These are phyloP conservation scores for Brotula barbata DNA, from an alignment of 2,797 vertebrate genomes.

Conservation along the genomic window DNA sequence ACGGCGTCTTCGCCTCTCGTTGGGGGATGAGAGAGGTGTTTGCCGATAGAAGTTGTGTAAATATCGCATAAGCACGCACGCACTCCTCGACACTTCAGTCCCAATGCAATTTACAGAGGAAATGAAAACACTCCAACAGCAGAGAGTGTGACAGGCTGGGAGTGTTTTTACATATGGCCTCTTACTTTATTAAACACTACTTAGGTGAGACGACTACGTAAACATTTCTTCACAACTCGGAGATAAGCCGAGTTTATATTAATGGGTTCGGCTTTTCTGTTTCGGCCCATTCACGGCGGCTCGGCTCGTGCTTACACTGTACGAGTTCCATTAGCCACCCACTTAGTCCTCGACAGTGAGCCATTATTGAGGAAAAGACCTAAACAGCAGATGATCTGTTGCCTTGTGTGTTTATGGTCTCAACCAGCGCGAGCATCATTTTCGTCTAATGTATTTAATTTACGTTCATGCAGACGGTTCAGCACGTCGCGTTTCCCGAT, in stretches of 20 bases:
- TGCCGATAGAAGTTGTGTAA: constrained; percentile 40
- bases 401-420: constrained; percentile 29
- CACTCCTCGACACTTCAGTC: constrained; percentile 45
- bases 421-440: constrained; percentile 1
- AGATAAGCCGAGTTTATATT: constrained; percentile 35
- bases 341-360: constrained; percentile 11
- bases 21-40: constrained; percentile 52
- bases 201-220: constrained; percentile 56
- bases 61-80: constrained; percentile 24
- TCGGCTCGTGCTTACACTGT: constrained; percentile 1
- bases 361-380: constrained; percentile 6
- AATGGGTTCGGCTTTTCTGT: constrained; percentile 1
- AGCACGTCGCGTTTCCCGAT: constrained; percentile 34
- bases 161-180: constrained; percentile 53
- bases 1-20: constrained; percentile 49
- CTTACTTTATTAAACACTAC: constrained; percentile 53
- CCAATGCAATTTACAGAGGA: constrained; percentile 67
- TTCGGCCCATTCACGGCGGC: constrained; percentile 18
- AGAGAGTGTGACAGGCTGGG: constrained; percentile 48
- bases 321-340: constrained; percentile 35
- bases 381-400: constrained; percentile 40
- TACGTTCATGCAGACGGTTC: constrained; percentile 32
- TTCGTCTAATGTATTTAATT: constrained; percentile 22
- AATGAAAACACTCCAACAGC: constrained; percentile 64
- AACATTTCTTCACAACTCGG: constrained; percentile 36